Conservation (phyloP, 2,888 invertebrate genomes). For the Gonocerus acuteangulatus region DNA sequence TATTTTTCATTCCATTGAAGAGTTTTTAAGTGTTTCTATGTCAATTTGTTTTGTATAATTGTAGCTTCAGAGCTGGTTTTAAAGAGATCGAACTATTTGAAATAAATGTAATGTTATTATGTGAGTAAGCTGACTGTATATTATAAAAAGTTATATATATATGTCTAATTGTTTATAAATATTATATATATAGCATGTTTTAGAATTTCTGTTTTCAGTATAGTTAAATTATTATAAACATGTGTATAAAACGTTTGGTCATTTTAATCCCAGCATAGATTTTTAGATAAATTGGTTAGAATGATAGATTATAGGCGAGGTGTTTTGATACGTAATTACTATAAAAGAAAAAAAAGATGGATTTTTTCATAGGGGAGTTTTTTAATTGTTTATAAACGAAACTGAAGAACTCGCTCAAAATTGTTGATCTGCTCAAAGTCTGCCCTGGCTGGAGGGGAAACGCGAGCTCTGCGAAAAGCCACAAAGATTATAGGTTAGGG, state of each 20-base stretch:
- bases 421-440: constrained; percentile 27
- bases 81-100: constrained; percentile 26
- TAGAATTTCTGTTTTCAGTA: constrained; percentile 23
- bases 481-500: constrained; percentile 25
- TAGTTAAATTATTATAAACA: constrained; percentile 20
- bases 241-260: constrained; percentile 18
- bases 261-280: constrained; percentile 31
- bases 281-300: constrained; percentile 29
- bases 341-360: constrained; percentile 6
- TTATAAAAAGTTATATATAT: constrained; percentile 21
- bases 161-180: constrained; percentile 9
- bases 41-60: constrained; percentile 31
- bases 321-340: constrained; percentile 28
- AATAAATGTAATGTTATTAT: constrained; percentile 18
- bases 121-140: constrained; percentile 19
- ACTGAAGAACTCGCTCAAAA: constrained; percentile 26
- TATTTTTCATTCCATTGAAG: constrained; percentile 35
- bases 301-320: constrained; percentile 17
- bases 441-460: constrained; percentile 19
- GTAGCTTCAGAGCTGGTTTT: constrained; percentile 29
- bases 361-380: constrained; percentile 14
- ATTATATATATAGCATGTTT: constrained; percentile 21
- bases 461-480: constrained; percentile 15
- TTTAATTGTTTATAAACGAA: constrained; percentile 11
- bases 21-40: constrained; percentile 31